phyloP scores from a whole-genome alignment of 2,888 invertebrate species.

The Cephus runcator region DNA sequence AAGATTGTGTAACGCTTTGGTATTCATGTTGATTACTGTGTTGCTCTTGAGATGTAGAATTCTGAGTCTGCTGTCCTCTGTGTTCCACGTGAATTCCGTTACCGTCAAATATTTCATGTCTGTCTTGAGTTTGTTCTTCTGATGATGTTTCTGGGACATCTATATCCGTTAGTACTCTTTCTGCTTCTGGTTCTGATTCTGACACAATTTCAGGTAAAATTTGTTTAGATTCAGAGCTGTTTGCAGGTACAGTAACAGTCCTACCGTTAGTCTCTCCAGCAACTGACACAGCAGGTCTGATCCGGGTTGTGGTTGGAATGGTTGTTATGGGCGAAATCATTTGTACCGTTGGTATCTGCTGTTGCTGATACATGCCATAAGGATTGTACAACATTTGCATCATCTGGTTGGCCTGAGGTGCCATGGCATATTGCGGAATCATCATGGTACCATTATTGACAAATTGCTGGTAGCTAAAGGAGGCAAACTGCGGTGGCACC shows the following conservation, averaged over 20 bases:
- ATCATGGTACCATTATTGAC: slow-evolving; percentile 69
- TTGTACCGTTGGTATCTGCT: slow-evolving; percentile 66
- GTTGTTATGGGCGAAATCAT: slow-evolving; percentile 67
- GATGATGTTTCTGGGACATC: slow-evolving; percentile 34
- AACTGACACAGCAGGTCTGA: slow-evolving; percentile 39
- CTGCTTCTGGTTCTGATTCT: slow-evolving; percentile 32
- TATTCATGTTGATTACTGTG: slow-evolving; percentile 30
- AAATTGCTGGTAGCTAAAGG: slow-evolving; percentile 71
- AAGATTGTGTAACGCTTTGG: slow-evolving; percentile 33
- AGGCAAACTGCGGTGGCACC: slow-evolving; percentile 61
- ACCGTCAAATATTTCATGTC: slow-evolving; percentile 17
- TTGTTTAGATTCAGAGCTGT: slow-evolving; percentile 27
- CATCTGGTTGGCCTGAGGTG: slow-evolving; percentile 68
- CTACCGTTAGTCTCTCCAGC: slow-evolving; percentile 9
- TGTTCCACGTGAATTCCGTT: slow-evolving; percentile 36
- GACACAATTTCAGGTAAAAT: slow-evolving; percentile 42
- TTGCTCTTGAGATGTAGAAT: slow-evolving; percentile 25
- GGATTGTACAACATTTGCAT: slow-evolving; percentile 67
- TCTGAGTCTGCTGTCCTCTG: slow-evolving; percentile 40
- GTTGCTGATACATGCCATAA: slow-evolving; percentile 69
- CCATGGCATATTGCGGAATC: slow-evolving; percentile 69
- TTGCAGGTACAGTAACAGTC: slow-evolving; percentile 31
- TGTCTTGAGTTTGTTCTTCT: not conserved
- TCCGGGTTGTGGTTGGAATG: slow-evolving; percentile 49
- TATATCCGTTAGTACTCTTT: slow-evolving; percentile 50